Conservation (phyloP, 2,113 vertebrate species). For the Sakesphorus luctuosus region DNA sequence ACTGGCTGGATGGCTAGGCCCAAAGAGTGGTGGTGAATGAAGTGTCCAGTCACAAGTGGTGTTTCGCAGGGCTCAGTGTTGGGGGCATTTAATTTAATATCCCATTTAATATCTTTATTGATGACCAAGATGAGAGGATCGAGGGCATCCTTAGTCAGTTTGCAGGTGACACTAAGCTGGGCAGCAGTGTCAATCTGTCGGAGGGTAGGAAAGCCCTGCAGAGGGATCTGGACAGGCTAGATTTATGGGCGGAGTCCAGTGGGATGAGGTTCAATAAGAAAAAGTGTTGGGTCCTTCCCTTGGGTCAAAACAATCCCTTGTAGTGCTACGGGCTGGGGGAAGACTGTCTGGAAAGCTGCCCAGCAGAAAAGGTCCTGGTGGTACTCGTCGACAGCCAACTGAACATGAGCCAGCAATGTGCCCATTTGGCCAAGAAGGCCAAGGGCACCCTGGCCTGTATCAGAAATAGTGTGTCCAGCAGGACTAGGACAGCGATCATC, state of each 20-base stretch:
- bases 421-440: not conserved
- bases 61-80: not conserved
- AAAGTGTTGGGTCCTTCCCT: rapidly evolving
- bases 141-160: not conserved
- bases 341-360: not conserved
- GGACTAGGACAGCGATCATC: not conserved
- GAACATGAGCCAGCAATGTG: not conserved
- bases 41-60: not conserved
- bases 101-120: not conserved
- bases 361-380: not conserved
- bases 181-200: not conserved
- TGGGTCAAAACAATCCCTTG: not conserved
- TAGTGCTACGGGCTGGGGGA: not conserved
- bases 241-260: rapidly evolving
- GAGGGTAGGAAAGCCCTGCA: not conserved
- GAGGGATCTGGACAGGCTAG: not conserved
- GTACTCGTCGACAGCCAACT: not conserved
- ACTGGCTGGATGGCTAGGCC: rapidly evolving
- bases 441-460: not conserved
- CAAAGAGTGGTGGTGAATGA: not conserved
- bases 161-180: not conserved
- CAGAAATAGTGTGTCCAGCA: not conserved
- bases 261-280: not conserved
- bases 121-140: not conserved
- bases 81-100: too few relatives aligned